Base-by-base conservation (phyloP, 2,888 invertebrate species). In the Syritta pipiens region DNA sequence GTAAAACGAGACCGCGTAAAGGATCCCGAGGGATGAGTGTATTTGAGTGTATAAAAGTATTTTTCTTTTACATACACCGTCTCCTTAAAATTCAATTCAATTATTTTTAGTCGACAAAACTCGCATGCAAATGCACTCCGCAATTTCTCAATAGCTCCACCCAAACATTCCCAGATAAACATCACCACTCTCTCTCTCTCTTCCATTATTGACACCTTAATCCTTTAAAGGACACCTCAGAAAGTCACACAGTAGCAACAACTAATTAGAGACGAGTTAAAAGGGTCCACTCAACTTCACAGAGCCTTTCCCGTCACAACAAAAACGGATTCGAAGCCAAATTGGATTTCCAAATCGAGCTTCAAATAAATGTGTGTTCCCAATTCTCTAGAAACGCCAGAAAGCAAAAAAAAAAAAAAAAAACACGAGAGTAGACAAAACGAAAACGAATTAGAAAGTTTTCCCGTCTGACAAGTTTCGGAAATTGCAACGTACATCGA, bases 381-480 rank as follows among this genome's bases (percentile, higher is more conserved):
- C 37, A 37, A 30, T 51, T 30, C 42, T 35, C 44, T 62, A 71
- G 44, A 12, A 55, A 42, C 35, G 28, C 24, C 22, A 28, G 5
- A 67, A 26, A 60, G 12, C 17, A 20, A 32, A 12, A 51, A 20
- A 63, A 53, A 30, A 12, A 26, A 14, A 19, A 20, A 19, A 49
- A 49, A 48, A 12, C 28, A 53, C 17, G 28, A 46, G n/a, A n/a
- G n/a, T n/a, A n/a, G n/a, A n/a, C n/a, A n/a, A 32, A 22, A 79
- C 68, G 68, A 68, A 37, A 79, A 79, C 55, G 67, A 74, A 79
- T 79, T 74, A 79, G 67, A 74, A 79, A 79, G 79, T 79, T 79
- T 79, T 79, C 74, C 79, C 62, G 74, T 79, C 79, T 74, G 74
- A 79, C 74, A 79, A 74, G 60, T 79, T 79, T 67, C 55, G 67